Evolutionary conservation across 2,888 invertebrate genomes (phyloP), one percentile per base, ranked within the genome.

Genomic region (Cerceris ruficornis): DNA sequence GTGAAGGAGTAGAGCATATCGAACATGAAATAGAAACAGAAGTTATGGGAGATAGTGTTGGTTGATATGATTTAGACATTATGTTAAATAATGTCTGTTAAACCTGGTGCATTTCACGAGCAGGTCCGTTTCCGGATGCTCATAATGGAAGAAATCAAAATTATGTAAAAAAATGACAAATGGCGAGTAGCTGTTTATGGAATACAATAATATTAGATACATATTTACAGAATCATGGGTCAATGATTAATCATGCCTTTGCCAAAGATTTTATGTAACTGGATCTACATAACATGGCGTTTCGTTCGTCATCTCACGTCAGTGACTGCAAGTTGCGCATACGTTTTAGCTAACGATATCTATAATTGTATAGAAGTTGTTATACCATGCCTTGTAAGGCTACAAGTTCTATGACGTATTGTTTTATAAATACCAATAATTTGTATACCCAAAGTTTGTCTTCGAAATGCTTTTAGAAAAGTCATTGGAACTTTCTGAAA

Each of bases 11-110:
- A 13, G 81, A 86, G 42, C 80, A 83, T 11, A 80, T 75, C 7
- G 82, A 88, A 66, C 85, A 86, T 43, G 86, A 89, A 58, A 86
- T 86, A 43, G 88, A 88, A 70, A 90, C 88, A n/a, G 88, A 91
- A 85, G 89, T 90, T 59, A 90, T 90, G 89, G 91, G 91, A 11
- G 92, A 92, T 65, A 91, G 91, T 68, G 91, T 90, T 64, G 92
- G 91, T 88, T 92, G 92, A 92, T 70, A 76, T 42, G 59, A 67
- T 69, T 72, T 61, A 80, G 64, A 75, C 67, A 66, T 69, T 71
- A 52, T 68, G 28, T 77, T 55, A 69, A 79, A 52, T 70, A 68
- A 82, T 77, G 73, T 83, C 80, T 69, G 52, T 74, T 77, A 62
- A 28, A 88, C 84, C 83, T 88, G 88, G 88, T 90, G 90, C 89